Percentiles rank a stretch among this genome's conserved stretches.
These are phyloP conservation scores for Onchidella celtica DNA, from an alignment of 2,888 invertebrate genomes.

Conservation along the genomic window DNA sequence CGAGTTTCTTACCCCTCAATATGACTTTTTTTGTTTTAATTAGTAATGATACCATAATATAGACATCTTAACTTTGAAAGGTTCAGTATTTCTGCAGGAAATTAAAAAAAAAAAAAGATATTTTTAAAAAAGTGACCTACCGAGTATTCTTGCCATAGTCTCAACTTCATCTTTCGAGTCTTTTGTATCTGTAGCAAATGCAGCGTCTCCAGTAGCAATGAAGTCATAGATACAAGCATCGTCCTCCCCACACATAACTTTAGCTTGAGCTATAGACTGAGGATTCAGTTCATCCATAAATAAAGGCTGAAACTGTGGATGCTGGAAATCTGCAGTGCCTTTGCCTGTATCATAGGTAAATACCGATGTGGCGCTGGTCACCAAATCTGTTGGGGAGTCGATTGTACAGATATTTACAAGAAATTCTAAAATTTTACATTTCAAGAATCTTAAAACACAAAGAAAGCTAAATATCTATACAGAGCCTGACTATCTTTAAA, in stretches of 20 bases:
- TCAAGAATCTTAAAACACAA: too few relatives aligned
- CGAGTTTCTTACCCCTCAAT: too few relatives aligned
- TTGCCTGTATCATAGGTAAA: slow-evolving; percentile 53
- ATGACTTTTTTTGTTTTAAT: too few relatives aligned
- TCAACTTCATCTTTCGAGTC: not conserved
- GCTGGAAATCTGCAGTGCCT: slow-evolving; percentile 40
- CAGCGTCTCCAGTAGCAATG: slow-evolving; percentile 50
- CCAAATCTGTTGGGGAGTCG: too few relatives aligned
- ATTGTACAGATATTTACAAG: too few relatives aligned
- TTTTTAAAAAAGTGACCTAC: not conserved
- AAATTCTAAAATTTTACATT: too few relatives aligned
- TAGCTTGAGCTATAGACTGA: slow-evolving; percentile 13
- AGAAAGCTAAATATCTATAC: too few relatives aligned
- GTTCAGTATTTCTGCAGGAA: too few relatives aligned
- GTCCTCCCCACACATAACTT: slow-evolving; percentile 49
- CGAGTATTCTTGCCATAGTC: not conserved
- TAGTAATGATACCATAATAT: too few relatives aligned
- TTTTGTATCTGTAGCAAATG: slow-evolving; percentile 50
- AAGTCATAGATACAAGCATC: slow-evolving; percentile 59
- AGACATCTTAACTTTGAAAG: too few relatives aligned
- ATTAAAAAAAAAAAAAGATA: too few relatives aligned
- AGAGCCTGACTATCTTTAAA: too few relatives aligned
- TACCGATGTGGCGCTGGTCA: slow-evolving; percentile 38
- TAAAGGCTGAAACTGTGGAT: slow-evolving; percentile 49
- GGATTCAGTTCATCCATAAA: slow-evolving; percentile 50